Evolutionary conservation across 1,140 invertebrate genomes (phyloP).

Genomic region (Apis cerana): DNA sequence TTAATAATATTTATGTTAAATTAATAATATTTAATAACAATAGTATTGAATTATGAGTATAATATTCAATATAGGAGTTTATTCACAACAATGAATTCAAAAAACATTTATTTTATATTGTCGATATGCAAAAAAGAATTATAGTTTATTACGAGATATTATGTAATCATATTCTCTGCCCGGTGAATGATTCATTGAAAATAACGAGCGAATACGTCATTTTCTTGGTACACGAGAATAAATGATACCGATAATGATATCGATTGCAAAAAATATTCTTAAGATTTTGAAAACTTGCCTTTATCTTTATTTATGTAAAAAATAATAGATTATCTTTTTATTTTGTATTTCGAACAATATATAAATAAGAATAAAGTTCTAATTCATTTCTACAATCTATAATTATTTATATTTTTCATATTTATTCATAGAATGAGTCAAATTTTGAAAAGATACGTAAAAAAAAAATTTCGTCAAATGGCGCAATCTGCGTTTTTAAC

Average conservation of each 20-base stretch:
- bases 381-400: no score
- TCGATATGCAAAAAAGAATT: neutral
- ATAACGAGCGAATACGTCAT: neutral
- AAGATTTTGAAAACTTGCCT: neutral
- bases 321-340: no score
- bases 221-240: neutral
- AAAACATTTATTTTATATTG: neutral
- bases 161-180: slow-evolving; percentile 7
- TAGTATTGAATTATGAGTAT: no score
- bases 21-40: neutral
- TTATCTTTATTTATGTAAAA: neutral
- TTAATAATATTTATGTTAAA: neutral
- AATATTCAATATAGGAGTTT: neutral
- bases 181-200: slow-evolving; percentile 49
- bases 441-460: neutral
- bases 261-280: neutral
- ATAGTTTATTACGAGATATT: slow-evolving; percentile 12
- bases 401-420: neutral
- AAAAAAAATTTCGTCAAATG: neutral
- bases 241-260: no score
- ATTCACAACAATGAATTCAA: no score
- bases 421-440: neutral
- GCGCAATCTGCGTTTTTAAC: neutral
- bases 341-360: no score
- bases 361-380: no score